Percentiles rank a stretch among this genome's conserved stretches.
Conservation (phyloP, 2,888 invertebrate genomes). For the Aspidiotus destructor region DNA sequence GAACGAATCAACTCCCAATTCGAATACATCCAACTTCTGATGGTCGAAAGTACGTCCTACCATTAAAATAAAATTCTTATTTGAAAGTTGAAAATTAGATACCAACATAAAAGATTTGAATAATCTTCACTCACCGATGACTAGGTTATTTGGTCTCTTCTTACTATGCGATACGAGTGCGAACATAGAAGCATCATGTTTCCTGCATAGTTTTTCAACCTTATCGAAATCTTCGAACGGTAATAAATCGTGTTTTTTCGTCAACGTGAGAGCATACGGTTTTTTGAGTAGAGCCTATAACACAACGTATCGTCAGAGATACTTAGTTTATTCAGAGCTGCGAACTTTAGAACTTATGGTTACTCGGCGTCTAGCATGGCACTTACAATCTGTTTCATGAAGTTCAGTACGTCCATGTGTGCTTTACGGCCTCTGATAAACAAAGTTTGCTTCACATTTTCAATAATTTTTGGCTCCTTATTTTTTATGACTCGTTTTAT, state of each 20-base stretch:
- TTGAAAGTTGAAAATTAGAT: not conserved
- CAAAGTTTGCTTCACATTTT: conserved; percentile 73
- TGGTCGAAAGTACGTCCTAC: conserved; percentile 73
- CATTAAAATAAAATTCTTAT: conserved; percentile 32
- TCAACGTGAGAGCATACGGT: conserved; percentile 65
- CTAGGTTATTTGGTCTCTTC: conserved; percentile 85
- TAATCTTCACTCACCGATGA: conserved; percentile 53
- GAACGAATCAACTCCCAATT: conserved; percentile 79
- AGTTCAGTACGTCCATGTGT: conserved; percentile 56
- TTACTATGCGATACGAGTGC: conserved; percentile 85
- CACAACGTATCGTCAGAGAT: not conserved
- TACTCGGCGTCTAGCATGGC: not conserved
- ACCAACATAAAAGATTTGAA: too few relatives aligned
- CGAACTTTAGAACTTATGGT: too few relatives aligned
- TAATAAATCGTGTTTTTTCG: conserved; percentile 74
- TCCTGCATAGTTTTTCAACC: conserved; percentile 65
- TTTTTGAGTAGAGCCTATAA: conserved; percentile 68
- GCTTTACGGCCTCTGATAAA: conserved; percentile 78
- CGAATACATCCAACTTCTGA: conserved; percentile 89
- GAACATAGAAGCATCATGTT: conserved; percentile 82
- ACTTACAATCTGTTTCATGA: conserved; percentile 71
- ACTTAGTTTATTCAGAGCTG: too few relatives aligned
- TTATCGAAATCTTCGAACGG: conserved; percentile 86
- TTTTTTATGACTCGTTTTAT: conserved; percentile 74
- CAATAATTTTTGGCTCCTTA: conserved; percentile 76